These are phyloP conservation scores for Dolichallabes microphthalmus DNA, from an alignment of 2,113 vertebrate species.

Conservation along the genomic window DNA sequence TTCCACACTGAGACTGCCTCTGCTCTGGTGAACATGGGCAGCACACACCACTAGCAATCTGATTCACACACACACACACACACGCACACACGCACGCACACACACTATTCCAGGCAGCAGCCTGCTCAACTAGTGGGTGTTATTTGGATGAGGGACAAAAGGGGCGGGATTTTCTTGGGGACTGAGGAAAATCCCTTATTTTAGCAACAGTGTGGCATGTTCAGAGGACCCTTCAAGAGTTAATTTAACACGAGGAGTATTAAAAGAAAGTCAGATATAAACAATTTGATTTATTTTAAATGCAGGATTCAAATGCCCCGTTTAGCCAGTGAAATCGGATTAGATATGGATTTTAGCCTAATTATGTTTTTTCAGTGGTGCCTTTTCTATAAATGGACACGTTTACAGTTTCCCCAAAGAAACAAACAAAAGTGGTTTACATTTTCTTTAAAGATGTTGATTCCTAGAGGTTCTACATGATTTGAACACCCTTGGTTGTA, in stretches of 20 bases:
- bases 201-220: constrained; percentile 4
- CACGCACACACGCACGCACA: constrained; percentile 5
- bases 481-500: not conserved
- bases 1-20: constrained; percentile 3
- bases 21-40: constrained; percentile 22
- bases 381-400: not conserved
- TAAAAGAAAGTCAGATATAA: not conserved
- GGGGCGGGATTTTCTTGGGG: constrained; percentile 19
- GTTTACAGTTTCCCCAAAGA: not conserved
- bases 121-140: constrained; percentile 18
- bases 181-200: constrained; percentile 37
- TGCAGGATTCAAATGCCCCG: not conserved
- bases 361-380: not conserved
- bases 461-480: not conserved
- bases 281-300: not conserved
- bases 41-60: constrained; percentile 10
- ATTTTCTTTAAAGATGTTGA: not conserved
- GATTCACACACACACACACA: not conserved
- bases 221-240: not conserved
- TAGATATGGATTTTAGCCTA: not conserved
- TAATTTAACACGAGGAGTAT: not conserved
- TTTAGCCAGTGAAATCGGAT: not conserved
- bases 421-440: not conserved
- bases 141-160: constrained; percentile 27
- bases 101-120: not conserved